phyloP scores from a whole-genome alignment of 2,113 vertebrate species.

The Tachysurus fulvidraco region DNA sequence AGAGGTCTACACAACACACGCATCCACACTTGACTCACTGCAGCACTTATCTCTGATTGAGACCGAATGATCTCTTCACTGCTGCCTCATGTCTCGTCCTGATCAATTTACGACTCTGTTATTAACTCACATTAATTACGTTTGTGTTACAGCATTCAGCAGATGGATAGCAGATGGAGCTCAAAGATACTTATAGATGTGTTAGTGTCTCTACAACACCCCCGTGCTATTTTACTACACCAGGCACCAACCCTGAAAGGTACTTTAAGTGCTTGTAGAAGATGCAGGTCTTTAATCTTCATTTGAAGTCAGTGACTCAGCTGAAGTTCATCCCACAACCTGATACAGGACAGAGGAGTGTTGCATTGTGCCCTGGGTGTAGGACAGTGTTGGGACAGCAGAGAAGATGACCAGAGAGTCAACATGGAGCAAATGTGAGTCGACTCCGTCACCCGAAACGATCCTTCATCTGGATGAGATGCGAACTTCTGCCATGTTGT shows the following conservation, averaged over 20 bases:
- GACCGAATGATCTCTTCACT: not conserved
- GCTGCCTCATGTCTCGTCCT: not conserved
- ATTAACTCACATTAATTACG: slow-evolving; percentile 8
- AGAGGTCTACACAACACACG: not conserved
- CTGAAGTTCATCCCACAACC: not conserved
- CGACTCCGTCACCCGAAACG: not conserved
- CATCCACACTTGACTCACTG: not conserved
- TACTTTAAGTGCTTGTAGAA: not conserved
- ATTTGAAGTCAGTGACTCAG: not conserved
- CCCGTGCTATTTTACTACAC: not conserved
- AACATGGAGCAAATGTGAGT: not conserved
- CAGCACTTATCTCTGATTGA: not conserved
- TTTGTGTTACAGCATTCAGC: not conserved
- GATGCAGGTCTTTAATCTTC: not conserved
- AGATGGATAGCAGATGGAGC: not conserved
- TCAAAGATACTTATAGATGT: not conserved
- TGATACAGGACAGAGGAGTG: not conserved
- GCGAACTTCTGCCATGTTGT: too few species aligned
- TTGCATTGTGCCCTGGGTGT: not conserved
- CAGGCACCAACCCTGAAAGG: not conserved
- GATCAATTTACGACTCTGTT: not conserved
- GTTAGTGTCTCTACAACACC: not conserved
- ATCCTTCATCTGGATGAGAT: too few species aligned
- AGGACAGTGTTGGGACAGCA: not conserved
- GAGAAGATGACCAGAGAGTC: not conserved